Base-by-base conservation (phyloP, 2,888 invertebrate genomes). In the Orthonevra nobilis region DNA sequence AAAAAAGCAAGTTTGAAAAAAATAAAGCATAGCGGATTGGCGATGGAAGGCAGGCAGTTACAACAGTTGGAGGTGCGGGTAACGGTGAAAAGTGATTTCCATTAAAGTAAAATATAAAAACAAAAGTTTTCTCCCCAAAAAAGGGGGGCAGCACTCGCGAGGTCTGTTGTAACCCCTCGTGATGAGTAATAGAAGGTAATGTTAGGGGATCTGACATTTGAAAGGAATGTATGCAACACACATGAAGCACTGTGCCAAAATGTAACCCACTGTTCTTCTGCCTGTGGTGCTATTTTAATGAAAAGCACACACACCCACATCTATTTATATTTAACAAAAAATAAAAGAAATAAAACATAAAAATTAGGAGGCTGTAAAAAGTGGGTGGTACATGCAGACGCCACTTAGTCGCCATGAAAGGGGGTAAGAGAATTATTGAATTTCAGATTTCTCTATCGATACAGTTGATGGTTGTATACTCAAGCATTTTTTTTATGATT, bases 91-190 rank as follows among this genome's bases (percentile, higher is more conserved):
- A 77, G 64, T 63, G 60, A 72, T 77, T 77, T 72, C 77, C 77
- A 77, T 77, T 77, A 77, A 72, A 77, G 77, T 77, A 52, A 66
- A 77, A 77, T 72, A 77, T 77, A 77, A 77, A 77, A 77, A 77
- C 77, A 77, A 77, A 77, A 77, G 77, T 77, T 77, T 72, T n/a
- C 61, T 46, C 26, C 77, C 63, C 12, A 72, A 72, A 66, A 54
- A 38, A 46, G 23, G 10, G 26, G 46, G 40, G 34, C n/a, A n/a
- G n/a, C n/a, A n/a, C n/a, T n/a, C n/a, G 42, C 50, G 56, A 42
- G 48, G 69, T 58, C 3, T 36, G 63, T n/a, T 44, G 58, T 32
- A 17, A 26, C 32, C n/a, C 48, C 34, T 34, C 44, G 60, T 70
- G 58, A 60, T 72, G 72, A 77, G 72, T 66, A 72, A 68, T 61